Evolutionary conservation across 1,140 invertebrate species (phyloP), one percentile per base, ranked within the genome.

Genomic region (Drosophila nigrodunni): DNA sequence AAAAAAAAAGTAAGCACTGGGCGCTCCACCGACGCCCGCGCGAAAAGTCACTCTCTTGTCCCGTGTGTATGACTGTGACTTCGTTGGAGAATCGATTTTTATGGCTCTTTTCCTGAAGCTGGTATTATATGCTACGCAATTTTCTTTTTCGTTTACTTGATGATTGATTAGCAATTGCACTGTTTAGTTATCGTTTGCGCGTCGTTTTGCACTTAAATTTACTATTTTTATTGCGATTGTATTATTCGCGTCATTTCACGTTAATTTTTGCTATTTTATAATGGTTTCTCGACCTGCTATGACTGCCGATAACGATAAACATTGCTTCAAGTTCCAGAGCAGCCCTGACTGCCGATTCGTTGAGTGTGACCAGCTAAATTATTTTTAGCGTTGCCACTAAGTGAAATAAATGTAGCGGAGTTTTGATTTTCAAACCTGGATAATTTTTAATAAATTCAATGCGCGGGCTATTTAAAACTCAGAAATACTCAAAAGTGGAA

Each of bases 81-180:
- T 85, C 85, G 79, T 89, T 89, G 85, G 80, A 88, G 83, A 88
- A 88, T 88, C 85, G 85, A 89, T 88, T 88, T 88, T 88, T 88
- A 88, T 88, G 74, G 81, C 85, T 89, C 77, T 82, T 88, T 72
- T 70, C 10, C 47, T 49, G 61, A 71, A 80, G 80, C 76, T 76
- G 62, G 52, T 54, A 43, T 79, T 71, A 34, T 76, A 78, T 61
- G 60, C 65, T 73, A 61, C 57, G 55, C 44, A 66, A 50, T 70
- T 25, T 46, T 49, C 15, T 41, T 50, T 39, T 39, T 52, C 13
- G 43, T 46, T 58, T 39, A 4, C 18, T 44, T 67, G 7, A 55
- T 10, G 34, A 44, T 54, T 10, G 55, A 43, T 35, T 72, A 50
- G 6, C 18, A 66, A 44, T 46, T 54, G 18, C 70, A 88, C 74